Conservation (phyloP, 2,888 invertebrate genomes). For the Germaria angustata region DNA sequence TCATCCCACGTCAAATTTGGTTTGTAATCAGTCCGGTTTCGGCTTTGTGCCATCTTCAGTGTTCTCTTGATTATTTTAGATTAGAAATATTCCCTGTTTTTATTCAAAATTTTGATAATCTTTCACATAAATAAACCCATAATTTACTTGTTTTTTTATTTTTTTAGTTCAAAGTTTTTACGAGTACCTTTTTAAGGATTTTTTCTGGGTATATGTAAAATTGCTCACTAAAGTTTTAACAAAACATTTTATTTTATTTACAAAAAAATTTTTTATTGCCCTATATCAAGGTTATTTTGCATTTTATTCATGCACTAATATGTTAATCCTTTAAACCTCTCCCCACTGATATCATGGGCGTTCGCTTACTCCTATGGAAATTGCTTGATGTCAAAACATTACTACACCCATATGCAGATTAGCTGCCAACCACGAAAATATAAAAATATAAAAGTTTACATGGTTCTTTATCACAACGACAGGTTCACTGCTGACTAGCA, state of each 20-base stretch:
- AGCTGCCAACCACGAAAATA: conserved; percentile 35
- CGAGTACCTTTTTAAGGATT: too few species aligned
- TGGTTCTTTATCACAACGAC: conserved; percentile 60
- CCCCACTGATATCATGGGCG: conserved; percentile 48
- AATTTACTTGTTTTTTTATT: too few species aligned
- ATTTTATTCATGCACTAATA: background rate
- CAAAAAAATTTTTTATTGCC: conserved; percentile 31
- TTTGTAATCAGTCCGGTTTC: too few species aligned
- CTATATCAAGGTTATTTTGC: conserved; percentile 54
- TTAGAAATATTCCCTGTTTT: too few species aligned
- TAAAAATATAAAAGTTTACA: conserved; percentile 41
- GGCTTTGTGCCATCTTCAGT: too few species aligned
- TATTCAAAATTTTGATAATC: too few species aligned
- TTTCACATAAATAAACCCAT: too few species aligned
- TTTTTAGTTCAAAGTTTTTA: too few species aligned
- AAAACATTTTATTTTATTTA: conserved; percentile 6
- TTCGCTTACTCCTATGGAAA: conserved; percentile 56
- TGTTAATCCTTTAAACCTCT: background rate
- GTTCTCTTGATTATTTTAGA: too few species aligned
- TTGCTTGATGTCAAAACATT: conserved; percentile 63
- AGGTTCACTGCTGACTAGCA: conserved; percentile 49
- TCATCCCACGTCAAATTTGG: too few species aligned
- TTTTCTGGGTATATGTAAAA: too few species aligned
- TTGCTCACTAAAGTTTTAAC: too few species aligned
- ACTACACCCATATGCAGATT: conserved; percentile 64